These are phyloP conservation scores for Festucalex cinctus DNA, from an alignment of 2,113 vertebrate genomes.

Conservation along the genomic window DNA sequence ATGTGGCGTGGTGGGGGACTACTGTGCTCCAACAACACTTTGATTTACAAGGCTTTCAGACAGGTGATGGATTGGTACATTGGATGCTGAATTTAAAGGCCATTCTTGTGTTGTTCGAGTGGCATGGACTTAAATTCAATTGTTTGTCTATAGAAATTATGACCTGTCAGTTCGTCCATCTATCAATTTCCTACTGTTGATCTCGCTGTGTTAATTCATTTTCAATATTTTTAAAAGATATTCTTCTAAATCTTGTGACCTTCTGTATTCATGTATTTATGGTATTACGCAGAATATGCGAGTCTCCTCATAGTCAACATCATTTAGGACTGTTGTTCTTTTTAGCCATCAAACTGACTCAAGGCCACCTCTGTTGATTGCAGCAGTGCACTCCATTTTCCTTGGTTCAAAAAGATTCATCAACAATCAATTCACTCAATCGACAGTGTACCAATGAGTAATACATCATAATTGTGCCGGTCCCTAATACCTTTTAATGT, in stretches of 20 bases:
- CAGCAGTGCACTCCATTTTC: not conserved
- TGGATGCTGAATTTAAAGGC: conserved; percentile 58
- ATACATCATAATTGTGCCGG: not conserved
- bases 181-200: not conserved
- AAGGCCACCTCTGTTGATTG: too few species aligned
- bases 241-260: not conserved
- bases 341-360: too few species aligned
- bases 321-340: too few species aligned
- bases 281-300: not conserved
- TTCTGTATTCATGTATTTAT: not conserved
- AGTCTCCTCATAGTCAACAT: too few species aligned
- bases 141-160: not conserved
- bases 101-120: not conserved
- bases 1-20: conserved; percentile 83
- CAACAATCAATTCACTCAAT: not conserved
- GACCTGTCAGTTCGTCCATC: not conserved
- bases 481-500: not conserved
- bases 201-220: not conserved
- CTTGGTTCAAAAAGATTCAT: not conserved
- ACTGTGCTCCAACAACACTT: conserved; percentile 77
- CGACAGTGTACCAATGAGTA: not conserved
- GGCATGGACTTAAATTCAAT: not conserved
- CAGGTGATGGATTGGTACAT: conserved; percentile 71
- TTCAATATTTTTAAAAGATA: not conserved
- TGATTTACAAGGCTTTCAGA: conserved; percentile 81